Evolutionary conservation across 2,888 invertebrate genomes (phyloP), one percentile per base, ranked within the genome.

Genomic region (Scaptomyza tumidula): DNA sequence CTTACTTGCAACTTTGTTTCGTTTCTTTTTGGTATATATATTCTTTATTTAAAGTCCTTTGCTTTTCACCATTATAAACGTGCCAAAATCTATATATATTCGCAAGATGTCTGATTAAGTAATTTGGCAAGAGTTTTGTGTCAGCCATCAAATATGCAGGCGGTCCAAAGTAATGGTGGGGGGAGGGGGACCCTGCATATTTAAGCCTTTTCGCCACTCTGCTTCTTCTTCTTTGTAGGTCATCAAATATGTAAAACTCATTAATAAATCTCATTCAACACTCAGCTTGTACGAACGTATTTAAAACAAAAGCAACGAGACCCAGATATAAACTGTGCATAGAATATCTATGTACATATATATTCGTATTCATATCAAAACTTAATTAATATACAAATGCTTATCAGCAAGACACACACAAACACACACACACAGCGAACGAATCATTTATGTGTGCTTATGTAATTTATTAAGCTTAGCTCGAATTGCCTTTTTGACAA

Each of bases 231-330:
- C 3, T 24, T 67, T 78, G 85, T 84, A 71, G 80, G 63, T 83
- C 83, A 86, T 83, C 80, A 81, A 81, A 82, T 60, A 86, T 85
- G 86, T 82, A 85, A 62, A 78, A 59, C 76, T 48, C 46, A 82
- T 80, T 86, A 80, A 86, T 82, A 63, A 37, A 82, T 72, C 80
- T 86, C 35, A 50, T 72, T 72, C 75, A 63, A 66, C 48, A 13
- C 57, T 52, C 52, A 35, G 35, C 49, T 13, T 7, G 9, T 11
- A 29, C 29, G 29, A 14, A 48, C 55, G 37, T 41, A 43, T 35
- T 35, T 35, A 41, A 57, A 58, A 46, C 43, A 16, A 59, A 56
- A 41, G 41, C 16, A 2, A 14, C 3, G 16, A 16, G 37, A 56
- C 45, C 43, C 55, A 52, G 49, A 41, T 50, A 37, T 48, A 37